Evolutionary conservation across 2,797 vertebrate genomes (phyloP).

Genomic region (Sphaeramia orbicularis): DNA sequence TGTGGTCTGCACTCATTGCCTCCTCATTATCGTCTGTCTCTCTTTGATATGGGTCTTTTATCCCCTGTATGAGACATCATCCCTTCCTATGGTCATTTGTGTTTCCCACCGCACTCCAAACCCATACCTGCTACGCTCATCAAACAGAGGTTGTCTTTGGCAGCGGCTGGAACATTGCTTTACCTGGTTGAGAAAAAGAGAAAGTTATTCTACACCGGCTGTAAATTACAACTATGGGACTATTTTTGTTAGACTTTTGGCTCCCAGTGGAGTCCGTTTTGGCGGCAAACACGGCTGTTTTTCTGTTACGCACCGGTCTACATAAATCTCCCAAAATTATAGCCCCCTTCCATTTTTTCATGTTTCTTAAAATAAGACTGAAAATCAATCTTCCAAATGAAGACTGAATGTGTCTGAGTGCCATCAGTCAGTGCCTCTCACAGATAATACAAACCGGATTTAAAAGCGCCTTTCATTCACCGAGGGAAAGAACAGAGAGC

Average conservation of each 20-base stretch:
- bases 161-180: slow-evolving; percentile 70
- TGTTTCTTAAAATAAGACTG: slow-evolving; percentile 69
- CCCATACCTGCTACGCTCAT: slow-evolving; percentile 81
- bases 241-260: slow-evolving; percentile 70
- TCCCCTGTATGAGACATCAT: slow-evolving; percentile 51
- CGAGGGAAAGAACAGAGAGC: slow-evolving; percentile 38
- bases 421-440: slow-evolving; percentile 40
- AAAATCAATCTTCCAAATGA: slow-evolving; percentile 69
- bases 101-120: slow-evolving; percentile 41
- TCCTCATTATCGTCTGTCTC: slow-evolving; percentile 17
- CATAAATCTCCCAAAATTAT: slow-evolving; percentile 79
- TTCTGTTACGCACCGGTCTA: slow-evolving; percentile 52
- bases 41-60: slow-evolving; percentile 58
- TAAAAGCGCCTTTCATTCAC: slow-evolving; percentile 24
- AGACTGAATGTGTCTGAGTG: slow-evolving; percentile 52
- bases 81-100: slow-evolving; percentile 51
- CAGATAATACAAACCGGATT: slow-evolving; percentile 34
- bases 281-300: slow-evolving; percentile 64
- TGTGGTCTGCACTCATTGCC: slow-evolving; percentile 30
- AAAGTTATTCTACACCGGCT: slow-evolving; percentile 83
- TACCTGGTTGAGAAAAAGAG: slow-evolving; percentile 77
- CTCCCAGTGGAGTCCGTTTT: slow-evolving; percentile 71
- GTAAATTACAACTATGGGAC: slow-evolving; percentile 83
- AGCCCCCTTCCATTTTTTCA: slow-evolving; percentile 47
- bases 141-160: slow-evolving; percentile 82